phyloP scores from a whole-genome alignment of 2,888 invertebrate species.

The Idaea dimidiata region DNA sequence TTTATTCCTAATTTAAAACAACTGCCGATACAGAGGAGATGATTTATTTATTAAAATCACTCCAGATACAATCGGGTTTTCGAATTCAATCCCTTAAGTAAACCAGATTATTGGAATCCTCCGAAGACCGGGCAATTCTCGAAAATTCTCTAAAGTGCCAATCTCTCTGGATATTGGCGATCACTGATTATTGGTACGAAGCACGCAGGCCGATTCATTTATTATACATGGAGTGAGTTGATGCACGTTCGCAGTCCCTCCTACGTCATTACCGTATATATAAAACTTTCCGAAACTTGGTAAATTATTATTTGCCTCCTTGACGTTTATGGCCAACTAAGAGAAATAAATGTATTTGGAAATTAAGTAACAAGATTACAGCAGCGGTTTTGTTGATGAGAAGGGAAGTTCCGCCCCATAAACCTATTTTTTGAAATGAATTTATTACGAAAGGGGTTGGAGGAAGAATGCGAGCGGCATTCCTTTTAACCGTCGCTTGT shows the following conservation, averaged over 20 bases:
- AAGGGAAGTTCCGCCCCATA: slow-evolving; percentile 57
- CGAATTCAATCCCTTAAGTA: slow-evolving; percentile 78
- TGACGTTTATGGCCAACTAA: slow-evolving; percentile 66
- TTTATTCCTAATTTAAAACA: slow-evolving; percentile 49
- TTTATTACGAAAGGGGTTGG: slow-evolving; percentile 64
- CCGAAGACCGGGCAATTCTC: slow-evolving; percentile 55
- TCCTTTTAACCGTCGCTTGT: slow-evolving; percentile 19
- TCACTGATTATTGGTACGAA: slow-evolving; percentile 59
- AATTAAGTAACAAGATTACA: slow-evolving; percentile 70
- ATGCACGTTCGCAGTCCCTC: slow-evolving; percentile 26
- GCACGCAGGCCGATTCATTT: slow-evolving; percentile 61
- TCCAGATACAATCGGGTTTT: slow-evolving; percentile 72
- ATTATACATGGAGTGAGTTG: slow-evolving; percentile 52
- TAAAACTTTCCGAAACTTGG: slow-evolving; percentile 49
- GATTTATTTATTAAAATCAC: slow-evolving; percentile 80
- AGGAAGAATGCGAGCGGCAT: slow-evolving; percentile 38
- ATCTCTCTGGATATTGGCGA: slow-evolving; percentile 60
- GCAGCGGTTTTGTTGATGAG: slow-evolving; percentile 63
- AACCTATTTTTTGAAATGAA: slow-evolving; percentile 64
- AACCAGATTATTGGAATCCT: slow-evolving; percentile 75
- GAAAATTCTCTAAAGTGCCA: slow-evolving; percentile 72
- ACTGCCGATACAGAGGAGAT: slow-evolving; percentile 53
- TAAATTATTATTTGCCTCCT: slow-evolving; percentile 59
- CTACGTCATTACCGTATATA: slow-evolving; percentile 32
- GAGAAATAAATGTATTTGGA: slow-evolving; percentile 69